Evolutionary conservation across 2,797 vertebrate genomes (phyloP).

Genomic region (Hippopotamyrus pictus): DNA sequence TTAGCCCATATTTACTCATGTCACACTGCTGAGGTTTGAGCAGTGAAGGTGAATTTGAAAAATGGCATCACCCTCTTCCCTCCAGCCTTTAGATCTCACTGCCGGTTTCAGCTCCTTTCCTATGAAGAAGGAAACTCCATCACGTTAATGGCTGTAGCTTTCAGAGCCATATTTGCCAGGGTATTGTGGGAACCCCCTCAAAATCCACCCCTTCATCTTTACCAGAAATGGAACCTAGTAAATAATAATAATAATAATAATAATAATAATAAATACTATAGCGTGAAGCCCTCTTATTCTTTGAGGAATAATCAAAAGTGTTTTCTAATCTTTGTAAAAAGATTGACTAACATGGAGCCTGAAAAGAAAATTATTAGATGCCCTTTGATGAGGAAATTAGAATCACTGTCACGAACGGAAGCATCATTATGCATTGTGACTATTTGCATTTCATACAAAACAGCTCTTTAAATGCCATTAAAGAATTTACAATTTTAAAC

Average conservation of each 20-base stretch:
- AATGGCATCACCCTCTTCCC: not conserved
- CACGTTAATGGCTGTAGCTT: not conserved
- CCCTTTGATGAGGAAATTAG: not conserved
- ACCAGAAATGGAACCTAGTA: not conserved
- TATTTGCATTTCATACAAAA: not conserved
- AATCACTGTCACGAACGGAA: not conserved
- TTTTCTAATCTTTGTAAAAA: not conserved
- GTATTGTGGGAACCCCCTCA: not conserved
- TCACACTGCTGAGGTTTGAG: not conserved
- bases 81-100: not conserved
- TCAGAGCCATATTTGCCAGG: not conserved
- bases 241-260: not conserved
- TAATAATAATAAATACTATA: not conserved
- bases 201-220: not conserved
- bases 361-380: not conserved
- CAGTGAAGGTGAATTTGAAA: not conserved
- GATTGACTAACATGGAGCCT: not conserved
- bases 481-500: not conserved
- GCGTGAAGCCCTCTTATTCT: not conserved
- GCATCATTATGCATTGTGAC: not conserved
- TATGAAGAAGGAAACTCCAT: not conserved
- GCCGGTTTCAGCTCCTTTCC: not conserved
- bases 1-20: not conserved
- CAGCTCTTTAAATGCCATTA: slow-evolving; percentile 7
- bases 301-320: not conserved